Evolutionary conservation across 2,113 vertebrate species (phyloP).

Genomic region (Motacilla tschutschensis): DNA sequence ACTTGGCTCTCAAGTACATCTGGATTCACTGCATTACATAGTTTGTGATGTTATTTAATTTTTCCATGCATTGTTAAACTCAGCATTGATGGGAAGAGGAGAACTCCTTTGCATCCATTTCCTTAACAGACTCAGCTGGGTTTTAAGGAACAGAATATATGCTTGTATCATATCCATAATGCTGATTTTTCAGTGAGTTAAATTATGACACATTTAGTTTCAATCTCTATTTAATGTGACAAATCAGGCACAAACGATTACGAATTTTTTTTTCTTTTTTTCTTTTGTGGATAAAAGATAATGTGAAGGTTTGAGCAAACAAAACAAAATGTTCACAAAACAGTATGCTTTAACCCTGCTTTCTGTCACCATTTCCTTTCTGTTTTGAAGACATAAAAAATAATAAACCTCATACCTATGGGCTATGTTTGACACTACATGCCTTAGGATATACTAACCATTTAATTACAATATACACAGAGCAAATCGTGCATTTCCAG

Average conservation of each 20-base stretch:
- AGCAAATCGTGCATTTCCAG: conserved; percentile 70
- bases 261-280: conserved; percentile 74
- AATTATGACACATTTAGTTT: conserved; percentile 47
- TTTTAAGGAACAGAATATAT: conserved; percentile 43
- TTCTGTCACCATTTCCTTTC: conserved; percentile 40
- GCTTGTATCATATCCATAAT: conserved; percentile 37
- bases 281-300: conserved; percentile 74
- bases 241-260: conserved; percentile 88
- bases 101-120: conserved; percentile 20
- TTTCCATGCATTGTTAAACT: conserved; percentile 34
- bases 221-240: conserved; percentile 66
- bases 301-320: conserved; percentile 81
- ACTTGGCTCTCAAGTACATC: conserved; percentile 54
- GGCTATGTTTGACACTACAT: conserved; percentile 82
- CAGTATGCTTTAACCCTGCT: conserved; percentile 80
- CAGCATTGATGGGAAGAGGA: conserved; percentile 26
- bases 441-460: conserved; percentile 75
- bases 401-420: conserved; percentile 62
- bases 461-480: conserved; percentile 70
- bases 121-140: background rate
- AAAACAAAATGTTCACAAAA: conserved; percentile 81
- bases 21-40: conserved; percentile 43
- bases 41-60: conserved; percentile 28
- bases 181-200: conserved; percentile 49
- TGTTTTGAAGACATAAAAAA: conserved; percentile 67